Conservation (phyloP, 2,113 vertebrate species). For the Turdus rufiventris region DNA sequence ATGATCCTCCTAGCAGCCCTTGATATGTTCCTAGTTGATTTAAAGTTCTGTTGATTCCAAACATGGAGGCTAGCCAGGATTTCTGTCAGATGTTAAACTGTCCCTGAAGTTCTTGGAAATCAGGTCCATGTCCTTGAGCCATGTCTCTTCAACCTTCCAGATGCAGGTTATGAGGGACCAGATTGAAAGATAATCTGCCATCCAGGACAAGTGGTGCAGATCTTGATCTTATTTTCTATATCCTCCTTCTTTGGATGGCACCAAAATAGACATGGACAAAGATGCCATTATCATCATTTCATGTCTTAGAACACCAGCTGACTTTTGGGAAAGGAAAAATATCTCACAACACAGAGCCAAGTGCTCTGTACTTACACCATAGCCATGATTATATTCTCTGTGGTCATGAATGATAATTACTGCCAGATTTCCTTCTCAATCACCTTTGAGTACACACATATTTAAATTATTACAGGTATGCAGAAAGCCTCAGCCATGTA, state of each 20-base stretch:
- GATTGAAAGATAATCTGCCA: neutral
- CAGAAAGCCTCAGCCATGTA: neutral
- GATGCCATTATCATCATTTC: neutral
- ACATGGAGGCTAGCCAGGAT: neutral
- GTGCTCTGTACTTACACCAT: neutral
- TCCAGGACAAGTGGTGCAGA: neutral
- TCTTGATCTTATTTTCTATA: neutral
- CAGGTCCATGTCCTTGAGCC: neutral
- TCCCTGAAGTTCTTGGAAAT: neutral
- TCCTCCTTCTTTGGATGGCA: neutral
- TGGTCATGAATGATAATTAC: neutral
- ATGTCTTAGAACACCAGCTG: neutral
- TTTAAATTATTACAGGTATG: slow-evolving; percentile 2
- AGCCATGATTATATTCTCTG: slow-evolving; percentile 4
- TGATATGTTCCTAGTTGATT: neutral
- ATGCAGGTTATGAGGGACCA: neutral
- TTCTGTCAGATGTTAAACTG: neutral
- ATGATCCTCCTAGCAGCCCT: neutral
- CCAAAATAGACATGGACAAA: neutral
- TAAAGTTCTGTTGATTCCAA: neutral
- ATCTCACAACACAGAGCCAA: neutral
- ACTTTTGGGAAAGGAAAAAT: neutral
- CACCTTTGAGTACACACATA: neutral
- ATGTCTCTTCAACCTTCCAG: neutral
- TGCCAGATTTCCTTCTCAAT: neutral